Evolutionary conservation across 2,797 vertebrate genomes (phyloP), one percentile per base, ranked within the genome.

Genomic region (Todus mexicanus): DNA sequence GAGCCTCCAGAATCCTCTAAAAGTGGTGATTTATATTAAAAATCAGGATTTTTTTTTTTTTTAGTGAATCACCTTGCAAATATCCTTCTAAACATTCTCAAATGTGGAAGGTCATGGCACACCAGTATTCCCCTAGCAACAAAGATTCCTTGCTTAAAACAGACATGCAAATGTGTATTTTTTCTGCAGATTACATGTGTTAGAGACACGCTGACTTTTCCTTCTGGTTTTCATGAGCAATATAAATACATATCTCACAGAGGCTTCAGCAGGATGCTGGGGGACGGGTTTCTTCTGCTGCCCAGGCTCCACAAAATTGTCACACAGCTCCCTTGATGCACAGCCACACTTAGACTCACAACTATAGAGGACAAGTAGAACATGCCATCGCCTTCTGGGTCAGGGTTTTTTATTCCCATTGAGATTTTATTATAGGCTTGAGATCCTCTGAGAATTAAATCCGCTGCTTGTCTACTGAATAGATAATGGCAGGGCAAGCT

Each of bases 381-480:
- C 57, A 64, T 53, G 57, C 66, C 69, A 76, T 70, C 2, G 22
- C 76, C 93, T 95, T 84, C 90, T 87, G 80, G 84, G 88, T 85
- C 90, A 92, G 89, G 65, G 69, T 74, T 89, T 91, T 88, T 89
- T 89, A 90, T 86, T 90, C 82, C 85, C 84, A 74, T 43, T 89
- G 83, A 86, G 89, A 91, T 90, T 91, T 93, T 93, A 95, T 91
- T 93, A 73, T 53, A 87, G 87, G 84, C 40, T 93, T 91, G 81
- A 87, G 76, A 88, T 92, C 66, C 73, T 77, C 82, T 70, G 77
- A 81, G 94, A 95, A 89, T 94, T 91, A 94, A 95, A 95, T 94
- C 84, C 6, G 2, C 74, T 79, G 81, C 76, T 84, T 76, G 76
- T 72, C 88, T 90, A 66, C 64, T 70, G 90, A 95, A 95, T n/a